Percentiles rank a stretch among this genome's conserved stretches.
Conservation (phyloP, 2,113 vertebrate genomes). For the Dasypus novemcinctus region DNA sequence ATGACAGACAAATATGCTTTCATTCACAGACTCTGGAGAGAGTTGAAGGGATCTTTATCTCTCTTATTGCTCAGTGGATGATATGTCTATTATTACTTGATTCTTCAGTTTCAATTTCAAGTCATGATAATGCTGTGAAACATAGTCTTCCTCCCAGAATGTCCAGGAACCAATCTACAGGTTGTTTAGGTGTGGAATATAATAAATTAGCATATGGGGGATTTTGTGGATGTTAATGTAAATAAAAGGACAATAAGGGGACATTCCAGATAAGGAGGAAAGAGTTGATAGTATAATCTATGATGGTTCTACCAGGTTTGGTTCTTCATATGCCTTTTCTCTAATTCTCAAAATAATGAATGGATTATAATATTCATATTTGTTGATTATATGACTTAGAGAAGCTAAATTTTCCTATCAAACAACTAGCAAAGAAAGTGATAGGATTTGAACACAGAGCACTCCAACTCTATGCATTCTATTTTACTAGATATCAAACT, state of each 20-base stretch:
- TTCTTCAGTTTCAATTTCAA: not conserved
- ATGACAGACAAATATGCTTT: not conserved
- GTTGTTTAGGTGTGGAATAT: not conserved
- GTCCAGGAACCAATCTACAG: not conserved
- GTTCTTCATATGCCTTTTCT: not conserved
- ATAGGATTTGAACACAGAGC: not conserved
- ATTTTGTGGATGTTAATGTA: not conserved
- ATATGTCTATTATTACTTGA: not conserved
- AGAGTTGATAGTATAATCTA: not conserved
- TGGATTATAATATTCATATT: not conserved
- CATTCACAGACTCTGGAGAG: not conserved
- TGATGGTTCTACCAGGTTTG: not conserved
- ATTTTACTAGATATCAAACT: not conserved
- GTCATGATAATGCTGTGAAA: not conserved
- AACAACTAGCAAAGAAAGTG: not conserved
- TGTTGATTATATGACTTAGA: not conserved
- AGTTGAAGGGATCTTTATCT: not conserved
- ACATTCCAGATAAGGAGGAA: not conserved
- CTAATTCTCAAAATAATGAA: not conserved
- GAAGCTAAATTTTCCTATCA: not conserved
- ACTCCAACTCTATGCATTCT: not conserved
- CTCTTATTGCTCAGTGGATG: not conserved
- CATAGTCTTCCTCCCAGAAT: not conserved
- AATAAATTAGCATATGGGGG: not conserved
- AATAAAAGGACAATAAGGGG: not conserved